phyloP scores from a whole-genome alignment of 2,888 invertebrate genomes.

The Erebia palarica region DNA sequence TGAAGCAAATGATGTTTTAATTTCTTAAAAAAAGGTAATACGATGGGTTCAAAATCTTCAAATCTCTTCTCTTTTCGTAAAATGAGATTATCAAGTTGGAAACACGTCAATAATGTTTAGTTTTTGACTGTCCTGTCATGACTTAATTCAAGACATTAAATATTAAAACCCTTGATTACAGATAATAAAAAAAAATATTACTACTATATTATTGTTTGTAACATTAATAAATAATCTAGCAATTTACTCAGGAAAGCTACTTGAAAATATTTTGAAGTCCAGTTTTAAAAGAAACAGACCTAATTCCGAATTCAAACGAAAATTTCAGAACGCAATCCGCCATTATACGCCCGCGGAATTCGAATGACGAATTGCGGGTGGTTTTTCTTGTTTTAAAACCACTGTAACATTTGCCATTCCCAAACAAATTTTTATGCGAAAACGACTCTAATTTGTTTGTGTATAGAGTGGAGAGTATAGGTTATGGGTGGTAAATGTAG shows the following conservation, averaged over 20 bases:
- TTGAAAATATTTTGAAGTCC: neutral
- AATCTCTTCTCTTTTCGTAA: no score
- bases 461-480: constrained; percentile 33
- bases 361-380: constrained; percentile 80
- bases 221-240: no score
- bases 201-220: no score
- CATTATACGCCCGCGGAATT: constrained; percentile 75
- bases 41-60: no score
- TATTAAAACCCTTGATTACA: neutral
- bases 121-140: no score
- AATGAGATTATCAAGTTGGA: no score
- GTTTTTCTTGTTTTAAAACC: constrained; percentile 74
- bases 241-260: neutral
- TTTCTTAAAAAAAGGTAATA: no score
- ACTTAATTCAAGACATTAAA: no score
- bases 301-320: constrained; percentile 33
- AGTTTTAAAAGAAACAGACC: constrained; percentile 7
- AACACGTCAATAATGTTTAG: no score
- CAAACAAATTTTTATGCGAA: constrained; percentile 19
- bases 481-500: constrained; percentile 40
- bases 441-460: constrained; percentile 22
- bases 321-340: constrained; percentile 69
- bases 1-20: no score
- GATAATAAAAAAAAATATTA: no score
- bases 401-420: constrained; percentile 30